Conservation (phyloP, 2,888 invertebrate species). For the Thera britannica region DNA sequence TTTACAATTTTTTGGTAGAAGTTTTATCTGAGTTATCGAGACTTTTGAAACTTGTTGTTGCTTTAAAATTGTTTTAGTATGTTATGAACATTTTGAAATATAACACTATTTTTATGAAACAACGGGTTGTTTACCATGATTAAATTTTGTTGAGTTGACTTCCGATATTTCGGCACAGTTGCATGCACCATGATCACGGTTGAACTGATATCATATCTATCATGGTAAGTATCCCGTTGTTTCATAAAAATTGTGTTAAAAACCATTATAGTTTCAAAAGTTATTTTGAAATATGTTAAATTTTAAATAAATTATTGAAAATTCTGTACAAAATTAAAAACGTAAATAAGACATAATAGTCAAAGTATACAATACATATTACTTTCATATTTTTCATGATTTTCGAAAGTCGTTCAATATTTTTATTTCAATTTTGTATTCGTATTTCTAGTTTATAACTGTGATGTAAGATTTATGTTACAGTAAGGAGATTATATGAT, state of each 20-base stretch:
- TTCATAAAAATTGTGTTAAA: no score
- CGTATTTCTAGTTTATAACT: slow-evolving; percentile 46
- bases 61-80: not conserved
- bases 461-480: slow-evolving; percentile 53
- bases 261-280: no score
- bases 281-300: no score
- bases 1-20: slow-evolving; percentile 13
- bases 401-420: not conserved
- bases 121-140: no score
- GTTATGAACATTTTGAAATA: not conserved
- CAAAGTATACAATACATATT: not conserved
- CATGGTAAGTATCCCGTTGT: no score
- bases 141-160: no score
- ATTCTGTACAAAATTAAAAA: slow-evolving; percentile 4
- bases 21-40: slow-evolving; percentile 7
- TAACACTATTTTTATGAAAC: no score
- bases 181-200: no score
- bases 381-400: not conserved
- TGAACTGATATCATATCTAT: no score
- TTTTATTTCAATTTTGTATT: slow-evolving; percentile 19
- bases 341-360: not conserved
- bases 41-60: not conserved
- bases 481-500: slow-evolving; percentile 52
- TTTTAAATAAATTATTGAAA: not conserved
- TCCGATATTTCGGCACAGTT: no score